A percentile compares a stretch with the other conserved stretches of the same genome.
Evolutionary conservation across 2,888 invertebrate species (phyloP).

Genomic region (Trilocha varians): DNA sequence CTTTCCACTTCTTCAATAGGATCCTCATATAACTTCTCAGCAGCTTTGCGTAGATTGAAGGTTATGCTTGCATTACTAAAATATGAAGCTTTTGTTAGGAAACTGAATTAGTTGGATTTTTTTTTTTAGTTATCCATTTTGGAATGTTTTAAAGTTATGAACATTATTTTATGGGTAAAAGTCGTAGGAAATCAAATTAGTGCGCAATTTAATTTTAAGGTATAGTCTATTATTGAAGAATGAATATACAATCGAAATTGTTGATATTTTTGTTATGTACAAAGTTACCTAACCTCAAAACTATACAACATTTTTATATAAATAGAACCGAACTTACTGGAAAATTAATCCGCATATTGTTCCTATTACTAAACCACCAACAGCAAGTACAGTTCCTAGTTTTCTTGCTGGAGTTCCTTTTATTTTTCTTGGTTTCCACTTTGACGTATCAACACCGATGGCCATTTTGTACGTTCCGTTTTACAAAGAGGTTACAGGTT

Average conservation of each 20-base stretch:
- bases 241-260: too few species aligned
- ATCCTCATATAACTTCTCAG: conserved; percentile 46
- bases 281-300: conserved; percentile 26
- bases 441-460: conserved; percentile 66
- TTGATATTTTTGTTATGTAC: too few species aligned
- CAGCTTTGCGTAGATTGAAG: conserved; percentile 33
- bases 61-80: conserved; percentile 39
- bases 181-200: too few species aligned
- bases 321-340: conserved; percentile 72
- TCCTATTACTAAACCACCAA: conserved; percentile 55
- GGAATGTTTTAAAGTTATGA: too few species aligned
- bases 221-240: too few species aligned
- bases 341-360: conserved; percentile 50
- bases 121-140: too few species aligned
- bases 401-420: conserved; percentile 76
- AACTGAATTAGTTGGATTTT: too few species aligned
- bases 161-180: too few species aligned
- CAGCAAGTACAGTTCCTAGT: conserved; percentile 69
- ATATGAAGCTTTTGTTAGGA: conserved; percentile 10
- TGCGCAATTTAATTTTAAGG: too few species aligned
- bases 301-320: not conserved
- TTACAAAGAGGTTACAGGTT: not conserved
- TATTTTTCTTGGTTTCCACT: conserved; percentile 78
- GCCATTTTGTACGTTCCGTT: conserved; percentile 45
- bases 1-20: conserved; percentile 58